Base-by-base conservation (phyloP, 35 echinoderm and acorn worm species). In the Apostichopus japonicus region DNA sequence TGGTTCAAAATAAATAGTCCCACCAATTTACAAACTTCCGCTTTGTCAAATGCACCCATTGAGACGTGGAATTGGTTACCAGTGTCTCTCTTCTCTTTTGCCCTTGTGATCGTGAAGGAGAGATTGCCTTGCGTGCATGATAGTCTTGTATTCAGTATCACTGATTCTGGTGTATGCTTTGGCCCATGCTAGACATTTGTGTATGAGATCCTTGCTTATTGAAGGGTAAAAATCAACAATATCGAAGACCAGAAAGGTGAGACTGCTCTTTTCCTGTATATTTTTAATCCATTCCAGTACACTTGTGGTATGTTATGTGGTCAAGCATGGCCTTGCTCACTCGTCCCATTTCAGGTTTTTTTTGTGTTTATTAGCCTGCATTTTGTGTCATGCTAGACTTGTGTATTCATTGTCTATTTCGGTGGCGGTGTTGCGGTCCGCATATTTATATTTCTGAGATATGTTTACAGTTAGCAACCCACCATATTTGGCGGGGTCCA, bases 321-420 rank as follows among this genome's bases (percentile, higher is more conserved):
- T 44, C 33, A 44, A 44, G 33, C 33, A 44, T 44, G 33, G 33
- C 6, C 17, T 78, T 78, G 17, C 77, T 78, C 9, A 78, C 77
- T 8, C 77, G 77, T 17, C 77, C 77, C 77, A 83, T 83, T 83
- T 83, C 51, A 5, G 13, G 16, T 77, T 51, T 83, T 83, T 83
- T n/a, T 83, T 8, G 80, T 10, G 44, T 83, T 83, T 10, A 83
- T 83, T 17, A 83, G 11, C 80, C 80, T 22, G 24, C 80, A 83
- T 83, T 83, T 77, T 53, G 21, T 83, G 21, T 83, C 4, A 8
- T 22, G 51, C 9, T 6, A 53, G 8, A 25, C 54, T 24, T n/a
- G 10, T 17, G 54, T 13, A 55, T 83, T 83, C 25, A 17, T 25
- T 17, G 73, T 33, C 8, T 27, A 55, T 83, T 19, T 7, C 80